Percentiles rank a stretch among this genome's conserved stretches.
These are phyloP conservation scores for Darevskia nairensis DNA, from an alignment of 2,797 vertebrate genomes.

Conservation along the genomic window DNA sequence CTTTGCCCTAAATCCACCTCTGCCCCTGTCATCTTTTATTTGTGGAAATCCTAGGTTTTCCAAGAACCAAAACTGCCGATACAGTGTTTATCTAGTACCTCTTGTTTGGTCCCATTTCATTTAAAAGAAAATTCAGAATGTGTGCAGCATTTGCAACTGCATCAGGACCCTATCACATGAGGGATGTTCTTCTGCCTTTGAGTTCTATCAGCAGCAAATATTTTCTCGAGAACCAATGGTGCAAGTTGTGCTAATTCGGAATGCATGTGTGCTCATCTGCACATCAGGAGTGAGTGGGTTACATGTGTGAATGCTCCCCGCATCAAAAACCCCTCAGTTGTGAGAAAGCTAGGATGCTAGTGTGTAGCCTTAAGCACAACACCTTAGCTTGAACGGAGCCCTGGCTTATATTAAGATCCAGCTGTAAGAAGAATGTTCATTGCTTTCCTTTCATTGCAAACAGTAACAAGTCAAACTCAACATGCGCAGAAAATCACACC, in stretches of 20 bases:
- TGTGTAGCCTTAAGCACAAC: too few relatives aligned
- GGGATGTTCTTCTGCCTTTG: neutral
- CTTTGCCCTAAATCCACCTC: too few relatives aligned
- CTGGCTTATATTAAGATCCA: neutral
- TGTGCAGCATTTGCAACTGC: neutral
- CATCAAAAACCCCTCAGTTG: neutral
- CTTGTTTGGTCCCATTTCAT: neutral
- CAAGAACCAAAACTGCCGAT: neutral
- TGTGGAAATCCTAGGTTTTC: neutral
- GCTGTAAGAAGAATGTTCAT: neutral
- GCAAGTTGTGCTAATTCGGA: neutral
- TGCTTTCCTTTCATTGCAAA: constrained; percentile 41
- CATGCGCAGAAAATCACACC: constrained; percentile 48
- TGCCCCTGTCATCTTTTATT: neutral
- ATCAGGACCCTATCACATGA: neutral
- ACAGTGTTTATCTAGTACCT: neutral
- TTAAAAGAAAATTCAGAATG: neutral
- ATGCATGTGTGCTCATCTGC: neutral
- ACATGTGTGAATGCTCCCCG: neutral
- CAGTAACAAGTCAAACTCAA: constrained; percentile 44
- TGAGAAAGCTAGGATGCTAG: neutral
- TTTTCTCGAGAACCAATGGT: neutral
- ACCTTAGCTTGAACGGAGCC: neutral
- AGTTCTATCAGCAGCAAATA: neutral
- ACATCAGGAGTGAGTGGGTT: neutral